Evolutionary conservation across 1,140 invertebrate species (phyloP), one percentile per base, ranked within the genome.

Genomic region (Samia ricini): DNA sequence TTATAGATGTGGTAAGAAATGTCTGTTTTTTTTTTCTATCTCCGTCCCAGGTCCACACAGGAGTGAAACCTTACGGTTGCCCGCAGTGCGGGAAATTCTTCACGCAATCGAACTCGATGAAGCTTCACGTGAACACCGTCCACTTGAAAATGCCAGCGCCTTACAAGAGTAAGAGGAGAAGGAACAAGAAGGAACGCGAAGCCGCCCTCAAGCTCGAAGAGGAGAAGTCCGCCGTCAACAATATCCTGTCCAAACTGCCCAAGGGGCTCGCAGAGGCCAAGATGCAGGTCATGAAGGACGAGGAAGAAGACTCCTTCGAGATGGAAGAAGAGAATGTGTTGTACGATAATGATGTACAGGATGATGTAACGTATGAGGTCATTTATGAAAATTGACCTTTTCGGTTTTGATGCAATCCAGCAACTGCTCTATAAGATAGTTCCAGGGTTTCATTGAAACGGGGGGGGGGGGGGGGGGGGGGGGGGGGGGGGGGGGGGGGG

Each of bases 21-120:
- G 26, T 5, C 4, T 29, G 26, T 2, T 29, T 29, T 29, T 8
- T 29, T 29, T 29, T 29, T 0, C 10, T 12, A 8, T 36, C 12
- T 36, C 33, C 33, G n/a, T 56, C 4, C 5, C 71, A 86, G 83
- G 81, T 84, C 0, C 84, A 87, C 64, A 78, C 84, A 0, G 96
- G 96, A 0, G 94, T 96, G 68, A 91, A 95, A 50, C 96, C 96
- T 0, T 98, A 96, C 83, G 92, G 92, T 7, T 98, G 97, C 77
- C 92, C 94, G 10, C 91, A 92, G 0, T 98, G 96, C 75, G 92
- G 92, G 1, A 97, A 97, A 74, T 93, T 92, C 49, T 97, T 97
- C 81, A 95, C 95, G 0, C 96, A 97, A 61, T 92, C 93, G 15
- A 93, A 93, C n/a, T 93, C 92, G 0, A 81, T 94, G 63, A 92